phyloP scores from a whole-genome alignment of 1,140 invertebrate genomes.

The Plodia interpunctella region DNA sequence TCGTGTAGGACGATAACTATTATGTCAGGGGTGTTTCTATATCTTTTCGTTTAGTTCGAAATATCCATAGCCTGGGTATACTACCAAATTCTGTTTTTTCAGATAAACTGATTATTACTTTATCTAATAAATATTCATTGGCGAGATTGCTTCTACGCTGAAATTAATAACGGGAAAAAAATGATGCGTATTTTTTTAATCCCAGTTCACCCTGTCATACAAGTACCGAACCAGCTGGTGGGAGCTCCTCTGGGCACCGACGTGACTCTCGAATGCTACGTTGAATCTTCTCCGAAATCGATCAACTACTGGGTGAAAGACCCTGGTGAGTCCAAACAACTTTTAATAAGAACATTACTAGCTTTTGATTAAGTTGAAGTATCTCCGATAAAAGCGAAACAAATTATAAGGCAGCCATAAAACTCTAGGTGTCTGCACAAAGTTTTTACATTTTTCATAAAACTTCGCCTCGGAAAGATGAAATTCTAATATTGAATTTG shows the following conservation, averaged over 20 bases:
- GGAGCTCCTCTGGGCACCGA: constrained; percentile 88
- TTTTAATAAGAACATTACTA: constrained; percentile 14
- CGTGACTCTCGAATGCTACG: constrained; percentile 88
- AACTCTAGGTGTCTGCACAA: constrained; percentile 67
- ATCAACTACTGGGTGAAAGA: constrained; percentile 92
- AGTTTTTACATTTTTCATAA: constrained; percentile 76
- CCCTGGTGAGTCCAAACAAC: constrained; percentile 57
- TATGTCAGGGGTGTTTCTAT: no score
- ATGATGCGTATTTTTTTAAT: no score
- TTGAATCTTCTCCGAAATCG: constrained; percentile 89
- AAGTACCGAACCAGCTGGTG: constrained; percentile 88
- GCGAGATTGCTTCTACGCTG: no score
- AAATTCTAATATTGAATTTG: constrained; percentile 75
- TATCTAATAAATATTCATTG: no score
- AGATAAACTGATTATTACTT: no score
- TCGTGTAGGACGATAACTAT: no score
- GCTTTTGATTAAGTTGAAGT: constrained; percentile 38
- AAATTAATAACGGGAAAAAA: no score
- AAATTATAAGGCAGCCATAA: constrained; percentile 72
- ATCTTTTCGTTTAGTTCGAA: no score
- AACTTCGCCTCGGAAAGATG: constrained; percentile 64
- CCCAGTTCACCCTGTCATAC: constrained; percentile 88
- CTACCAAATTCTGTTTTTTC: no score
- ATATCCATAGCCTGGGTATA: no score
- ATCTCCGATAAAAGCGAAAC: constrained; percentile 64